Evolutionary conservation across 1,140 invertebrate genomes (phyloP), one percentile per base, ranked within the genome.

Genomic region (Drosophila simulans): DNA sequence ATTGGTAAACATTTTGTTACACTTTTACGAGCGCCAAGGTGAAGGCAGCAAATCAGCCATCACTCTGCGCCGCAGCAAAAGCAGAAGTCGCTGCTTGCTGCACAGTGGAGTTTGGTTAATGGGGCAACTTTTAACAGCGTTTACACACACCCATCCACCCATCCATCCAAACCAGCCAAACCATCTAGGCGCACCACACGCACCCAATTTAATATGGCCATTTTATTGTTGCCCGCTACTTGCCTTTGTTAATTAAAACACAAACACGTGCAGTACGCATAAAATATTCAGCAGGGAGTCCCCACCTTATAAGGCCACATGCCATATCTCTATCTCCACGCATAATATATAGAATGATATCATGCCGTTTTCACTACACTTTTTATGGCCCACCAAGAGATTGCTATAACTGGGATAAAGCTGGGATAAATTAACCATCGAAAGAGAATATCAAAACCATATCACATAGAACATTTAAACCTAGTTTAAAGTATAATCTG

Each of bases 1-100:
- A 89, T 89, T 89, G 84, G 84, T 84, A 84, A 89, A 84, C 84
- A 89, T 89, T 89, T 89, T 89, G 85, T 84, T 89, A 90, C 77
- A 74, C 53, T 89, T 89, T 89, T 89, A 89, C 81, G 84, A 65
- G 68, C 73, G 55, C 60, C 64, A 88, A 88, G 84, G 84, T 90
- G 84, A 84, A 84, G 75, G 72, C 60, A 75, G 39, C 66, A 70
- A 71, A 70, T 70, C 66, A 70, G 48, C 42, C 66, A 70, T 49
- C 59, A 48, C 58, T 59, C 53, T 11, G 5, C 15, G 5, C 12
- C 25, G 8, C 20, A 46, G 15, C n/a, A 17, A 27, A 52, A 68
- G 57, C 60, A 65, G 78, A 58, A 64, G 73, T 60, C 77, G 59
- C 48, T 53, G 65, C 48, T 43, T 60, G 70, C 59, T 27, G 48